phyloP scores from a whole-genome alignment of 2,888 invertebrate genomes.

The Drosophila pseudotakahashii region DNA sequence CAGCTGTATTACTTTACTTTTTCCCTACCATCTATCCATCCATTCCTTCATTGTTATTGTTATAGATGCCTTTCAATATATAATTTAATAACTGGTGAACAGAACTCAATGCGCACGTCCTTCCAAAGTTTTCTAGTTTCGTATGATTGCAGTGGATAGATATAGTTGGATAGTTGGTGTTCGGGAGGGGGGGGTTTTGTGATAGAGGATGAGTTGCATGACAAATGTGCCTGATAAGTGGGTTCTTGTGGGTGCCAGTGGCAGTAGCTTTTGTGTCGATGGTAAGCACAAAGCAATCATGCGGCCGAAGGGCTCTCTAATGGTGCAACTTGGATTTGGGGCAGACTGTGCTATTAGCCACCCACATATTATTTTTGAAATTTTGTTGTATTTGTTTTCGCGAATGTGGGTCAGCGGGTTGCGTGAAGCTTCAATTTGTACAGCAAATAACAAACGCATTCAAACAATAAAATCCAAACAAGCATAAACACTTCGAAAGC shows the following conservation, averaged over 20 bases:
- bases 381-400: neutral
- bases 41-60: slow-evolving; percentile 23
- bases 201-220: slow-evolving; percentile 34
- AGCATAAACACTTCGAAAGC: slow-evolving; percentile 69
- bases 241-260: slow-evolving; percentile 23
- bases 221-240: slow-evolving; percentile 41
- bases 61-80: slow-evolving; percentile 39
- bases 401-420: neutral
- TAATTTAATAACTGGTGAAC: slow-evolving; percentile 30
- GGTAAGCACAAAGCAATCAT: slow-evolving; percentile 35
- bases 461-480: slow-evolving; percentile 71
- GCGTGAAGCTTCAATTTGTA: slow-evolving; percentile 47
- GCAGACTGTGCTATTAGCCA: slow-evolving; percentile 17
- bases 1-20: slow-evolving; percentile 51
- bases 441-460: slow-evolving; percentile 65
- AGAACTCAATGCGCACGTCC: slow-evolving; percentile 43
- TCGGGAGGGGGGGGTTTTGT: slow-evolving; percentile 11
- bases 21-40: slow-evolving; percentile 21
- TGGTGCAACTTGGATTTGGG: slow-evolving; percentile 28
- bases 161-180: slow-evolving; percentile 19
- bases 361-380: slow-evolving; percentile 11
- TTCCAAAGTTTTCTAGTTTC: slow-evolving; percentile 29
- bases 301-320: slow-evolving; percentile 8
- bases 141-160: slow-evolving; percentile 23
- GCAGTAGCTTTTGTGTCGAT: slow-evolving; percentile 16